Evolutionary conservation across 2,797 vertebrate genomes (phyloP).

Genomic region (Sebastolobus alascanus): DNA sequence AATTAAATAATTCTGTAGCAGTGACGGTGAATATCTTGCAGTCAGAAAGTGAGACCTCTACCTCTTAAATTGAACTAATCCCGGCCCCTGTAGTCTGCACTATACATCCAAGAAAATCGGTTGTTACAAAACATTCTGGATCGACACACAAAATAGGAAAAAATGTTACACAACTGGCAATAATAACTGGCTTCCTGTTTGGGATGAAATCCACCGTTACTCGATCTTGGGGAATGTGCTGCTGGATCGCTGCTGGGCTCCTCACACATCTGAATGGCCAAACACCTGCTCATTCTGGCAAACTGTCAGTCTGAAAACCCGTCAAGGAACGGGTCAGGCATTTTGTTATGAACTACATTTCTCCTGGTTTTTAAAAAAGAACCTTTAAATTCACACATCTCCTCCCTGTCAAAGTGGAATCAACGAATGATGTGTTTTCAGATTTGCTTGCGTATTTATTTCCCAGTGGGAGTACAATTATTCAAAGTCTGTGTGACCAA

Average conservation of each 20-base stretch:
- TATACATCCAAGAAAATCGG: slow-evolving; percentile 44
- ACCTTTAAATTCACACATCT: slow-evolving; percentile 26
- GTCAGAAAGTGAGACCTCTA: slow-evolving; percentile 28
- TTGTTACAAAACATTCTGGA: slow-evolving; percentile 70
- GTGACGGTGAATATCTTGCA: slow-evolving; percentile 9
- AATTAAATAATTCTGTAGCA: slow-evolving; percentile 22
- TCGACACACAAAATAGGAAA: slow-evolving; percentile 61
- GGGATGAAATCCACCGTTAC: slow-evolving; percentile 66
- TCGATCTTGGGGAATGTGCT: slow-evolving; percentile 77
- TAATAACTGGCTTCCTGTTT: slow-evolving; percentile 76
- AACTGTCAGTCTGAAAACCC: slow-evolving; percentile 44
- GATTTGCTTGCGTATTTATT: background rate
- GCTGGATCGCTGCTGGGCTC: slow-evolving; percentile 64
- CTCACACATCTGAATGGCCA: slow-evolving; percentile 66
- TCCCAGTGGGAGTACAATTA: no score
- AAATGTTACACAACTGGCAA: slow-evolving; percentile 63
- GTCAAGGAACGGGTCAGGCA: slow-evolving; percentile 48
- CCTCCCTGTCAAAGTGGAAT: slow-evolving; percentile 27
- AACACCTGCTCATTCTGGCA: slow-evolving; percentile 81
- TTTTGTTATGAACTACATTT: slow-evolving; percentile 45
- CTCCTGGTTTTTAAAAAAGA: slow-evolving; percentile 35
- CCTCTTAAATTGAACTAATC: slow-evolving; percentile 17
- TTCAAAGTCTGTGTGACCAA: background rate
- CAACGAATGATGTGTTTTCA: slow-evolving; percentile 19
- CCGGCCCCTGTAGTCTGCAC: background rate